Percentiles rank a stretch among this genome's conserved stretches.
Evolutionary conservation across 2,113 vertebrate species (phyloP).

Genomic region (Oostethus manadensis): DNA sequence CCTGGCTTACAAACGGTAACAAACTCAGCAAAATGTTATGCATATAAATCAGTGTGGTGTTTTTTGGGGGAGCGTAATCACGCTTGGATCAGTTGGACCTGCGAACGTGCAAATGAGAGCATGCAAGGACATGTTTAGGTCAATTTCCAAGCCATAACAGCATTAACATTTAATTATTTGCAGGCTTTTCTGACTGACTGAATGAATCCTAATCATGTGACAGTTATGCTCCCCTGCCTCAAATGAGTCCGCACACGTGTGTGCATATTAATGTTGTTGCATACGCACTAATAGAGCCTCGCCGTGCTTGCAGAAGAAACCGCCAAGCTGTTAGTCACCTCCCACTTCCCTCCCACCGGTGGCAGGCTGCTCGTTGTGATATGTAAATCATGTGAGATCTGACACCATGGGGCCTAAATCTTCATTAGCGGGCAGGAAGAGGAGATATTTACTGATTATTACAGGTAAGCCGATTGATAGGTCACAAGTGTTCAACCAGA

Average conservation of each 20-base stretch:
- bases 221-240: constrained; percentile 29
- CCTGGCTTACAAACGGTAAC: no score
- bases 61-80: no score
- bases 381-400: constrained; percentile 68
- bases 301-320: constrained; percentile 29
- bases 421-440: constrained; percentile 63
- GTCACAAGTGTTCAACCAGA: constrained; percentile 36
- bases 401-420: constrained; percentile 61
- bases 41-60: no score
- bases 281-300: constrained; percentile 8
- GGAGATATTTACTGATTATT: constrained; percentile 52
- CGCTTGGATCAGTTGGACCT: background rate
- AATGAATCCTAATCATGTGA: constrained; percentile 1
- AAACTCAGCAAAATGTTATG: no score
- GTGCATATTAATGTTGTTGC: constrained; percentile 24
- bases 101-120: constrained; percentile 7
- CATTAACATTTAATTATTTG: constrained; percentile 9
- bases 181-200: constrained; percentile 4
- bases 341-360: constrained; percentile 15
- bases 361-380: constrained; percentile 41
- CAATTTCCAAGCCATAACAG: background rate
- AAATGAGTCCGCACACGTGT: constrained; percentile 36
- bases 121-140: background rate
- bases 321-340: constrained; percentile 25
- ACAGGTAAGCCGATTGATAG: constrained; percentile 38